phyloP scores from a whole-genome alignment of 2,888 invertebrate genomes.

The Luperina nickerlii region DNA sequence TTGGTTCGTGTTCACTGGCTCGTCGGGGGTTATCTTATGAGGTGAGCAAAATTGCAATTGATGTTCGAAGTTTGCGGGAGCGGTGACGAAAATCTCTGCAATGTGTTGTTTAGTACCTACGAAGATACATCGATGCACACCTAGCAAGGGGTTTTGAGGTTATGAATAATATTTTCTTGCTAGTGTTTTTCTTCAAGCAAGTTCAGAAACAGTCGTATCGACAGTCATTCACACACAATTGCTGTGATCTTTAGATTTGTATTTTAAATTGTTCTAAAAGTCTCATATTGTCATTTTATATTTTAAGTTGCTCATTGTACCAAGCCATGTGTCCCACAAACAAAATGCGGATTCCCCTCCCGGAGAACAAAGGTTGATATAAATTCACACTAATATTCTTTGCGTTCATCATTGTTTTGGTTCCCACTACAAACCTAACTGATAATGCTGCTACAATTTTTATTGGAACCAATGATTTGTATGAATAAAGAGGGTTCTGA shows the following conservation, averaged over 20 bases:
- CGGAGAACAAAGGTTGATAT: conserved; percentile 78
- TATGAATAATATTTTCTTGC: not conserved
- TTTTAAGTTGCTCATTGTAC: not conserved
- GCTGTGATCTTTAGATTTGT: too few species aligned
- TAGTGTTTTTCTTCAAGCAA: not conserved
- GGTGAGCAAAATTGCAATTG: conserved; percentile 25
- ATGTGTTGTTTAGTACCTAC: not conserved
- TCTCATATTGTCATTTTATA: not conserved
- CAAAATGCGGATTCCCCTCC: conserved; percentile 70
- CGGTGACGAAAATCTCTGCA: not conserved
- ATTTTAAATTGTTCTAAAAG: not conserved
- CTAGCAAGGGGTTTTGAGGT: too few species aligned
- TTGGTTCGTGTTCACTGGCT: conserved; percentile 42
- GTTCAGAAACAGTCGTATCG: too few species aligned
- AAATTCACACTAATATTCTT: conserved; percentile 78
- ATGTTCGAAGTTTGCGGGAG: conserved; percentile 12
- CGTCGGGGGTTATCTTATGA: conserved; percentile 1
- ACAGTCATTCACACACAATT: too few species aligned
- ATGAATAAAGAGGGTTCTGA: conserved; percentile 39
- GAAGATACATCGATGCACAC: not conserved
- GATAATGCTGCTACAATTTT: conserved; percentile 53
- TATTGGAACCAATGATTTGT: conserved; percentile 45
- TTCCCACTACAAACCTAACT: conserved; percentile 58
- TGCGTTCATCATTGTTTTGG: conserved; percentile 75
- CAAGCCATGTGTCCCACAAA: conserved; percentile 58